Evolutionary conservation across 2,888 invertebrate species (phyloP).

Genomic region (Eumacrocentrus americanus): DNA sequence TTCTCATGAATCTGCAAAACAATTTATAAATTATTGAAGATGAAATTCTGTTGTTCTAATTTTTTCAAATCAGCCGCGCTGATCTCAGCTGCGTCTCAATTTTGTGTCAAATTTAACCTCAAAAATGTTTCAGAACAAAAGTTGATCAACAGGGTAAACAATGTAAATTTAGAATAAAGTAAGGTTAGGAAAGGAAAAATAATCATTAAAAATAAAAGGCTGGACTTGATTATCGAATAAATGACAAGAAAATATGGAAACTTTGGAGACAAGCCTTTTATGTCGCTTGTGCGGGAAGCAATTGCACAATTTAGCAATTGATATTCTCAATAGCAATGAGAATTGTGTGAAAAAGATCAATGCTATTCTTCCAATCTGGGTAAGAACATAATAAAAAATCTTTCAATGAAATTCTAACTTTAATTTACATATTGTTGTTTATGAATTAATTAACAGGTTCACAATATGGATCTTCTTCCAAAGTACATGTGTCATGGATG

Average conservation of each 20-base stretch:
- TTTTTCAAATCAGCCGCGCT: too few relatives aligned
- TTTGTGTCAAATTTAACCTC: too few relatives aligned
- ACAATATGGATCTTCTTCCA: constrained; percentile 56
- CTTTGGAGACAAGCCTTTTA: constrained; percentile 53
- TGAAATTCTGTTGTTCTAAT: too few relatives aligned
- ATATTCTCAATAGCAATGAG: constrained; percentile 54
- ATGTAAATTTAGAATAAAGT: too few relatives aligned
- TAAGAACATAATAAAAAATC: constrained; percentile 38
- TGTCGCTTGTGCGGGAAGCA: constrained; percentile 57
- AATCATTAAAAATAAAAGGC: background rate
- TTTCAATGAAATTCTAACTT: background rate
- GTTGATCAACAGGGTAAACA: too few relatives aligned
- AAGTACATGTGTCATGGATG: constrained; percentile 58
- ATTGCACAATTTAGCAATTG: constrained; percentile 49
- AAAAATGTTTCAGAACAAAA: too few relatives aligned
- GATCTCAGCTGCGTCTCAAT: too few relatives aligned
- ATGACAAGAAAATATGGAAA: constrained; percentile 49
- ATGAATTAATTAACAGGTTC: constrained; percentile 44
- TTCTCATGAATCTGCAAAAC: too few relatives aligned
- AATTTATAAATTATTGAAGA: too few relatives aligned
- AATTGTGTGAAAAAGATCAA: constrained; percentile 55
- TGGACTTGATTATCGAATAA: too few relatives aligned
- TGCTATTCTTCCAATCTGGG: constrained; percentile 55
- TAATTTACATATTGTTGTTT: background rate
- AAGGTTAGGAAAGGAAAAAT: background rate